Evolutionary conservation across 2,113 vertebrate genomes (phyloP).

Genomic region (Festucalex cinctus): DNA sequence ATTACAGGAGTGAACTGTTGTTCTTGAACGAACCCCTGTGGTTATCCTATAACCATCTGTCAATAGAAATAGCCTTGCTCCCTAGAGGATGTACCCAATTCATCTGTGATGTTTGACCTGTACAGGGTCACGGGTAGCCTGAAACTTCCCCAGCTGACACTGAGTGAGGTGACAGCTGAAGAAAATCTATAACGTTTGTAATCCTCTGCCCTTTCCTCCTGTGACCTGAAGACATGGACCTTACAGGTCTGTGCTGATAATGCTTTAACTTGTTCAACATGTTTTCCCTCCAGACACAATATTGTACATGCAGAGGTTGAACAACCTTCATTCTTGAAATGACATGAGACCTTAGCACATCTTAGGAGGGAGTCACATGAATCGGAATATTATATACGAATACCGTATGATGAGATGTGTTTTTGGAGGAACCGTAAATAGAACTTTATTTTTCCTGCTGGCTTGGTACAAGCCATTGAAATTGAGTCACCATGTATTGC

Average conservation of each 20-base stretch:
- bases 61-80: slow-evolving; percentile 1
- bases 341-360: background rate
- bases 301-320: background rate
- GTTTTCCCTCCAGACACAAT: background rate
- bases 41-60: background rate
- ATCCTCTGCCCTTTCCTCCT: background rate
- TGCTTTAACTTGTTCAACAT: background rate
- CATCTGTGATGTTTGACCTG: background rate
- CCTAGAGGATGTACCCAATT: background rate
- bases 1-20: background rate
- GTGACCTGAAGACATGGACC: slow-evolving; percentile 2
- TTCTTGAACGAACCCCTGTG: background rate
- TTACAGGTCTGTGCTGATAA: background rate
- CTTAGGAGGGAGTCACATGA: background rate
- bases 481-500: background rate
- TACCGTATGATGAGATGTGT: background rate
- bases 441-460: background rate
- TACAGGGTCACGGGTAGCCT: slow-evolving; percentile 3
- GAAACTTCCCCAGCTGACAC: slow-evolving; percentile 3
- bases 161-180: background rate
- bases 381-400: too few relatives aligned
- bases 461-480: background rate
- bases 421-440: background rate
- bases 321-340: background rate
- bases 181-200: slow-evolving; percentile 7